A percentile compares a stretch with the other conserved stretches of the same genome.
Conservation (phyloP, 2,888 invertebrate genomes). For the Oxyteleia sp. region DNA sequence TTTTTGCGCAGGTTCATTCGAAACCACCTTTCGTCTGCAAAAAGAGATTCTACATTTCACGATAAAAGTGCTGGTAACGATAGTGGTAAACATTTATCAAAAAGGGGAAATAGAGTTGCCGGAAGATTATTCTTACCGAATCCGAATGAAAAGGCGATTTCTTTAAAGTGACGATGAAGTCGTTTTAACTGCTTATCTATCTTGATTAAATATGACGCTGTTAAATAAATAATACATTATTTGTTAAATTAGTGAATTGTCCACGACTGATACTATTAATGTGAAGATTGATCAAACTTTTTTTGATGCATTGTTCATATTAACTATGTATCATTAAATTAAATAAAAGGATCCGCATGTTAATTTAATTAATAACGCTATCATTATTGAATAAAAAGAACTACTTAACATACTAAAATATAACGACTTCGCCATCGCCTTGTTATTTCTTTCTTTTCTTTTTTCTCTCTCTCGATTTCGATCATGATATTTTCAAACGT, state of each 20-base stretch:
- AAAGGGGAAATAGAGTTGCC: constrained; percentile 25
- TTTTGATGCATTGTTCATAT: too few species aligned
- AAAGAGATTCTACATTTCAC: constrained; percentile 45
- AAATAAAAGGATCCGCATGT: too few species aligned
- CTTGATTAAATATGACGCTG: not conserved
- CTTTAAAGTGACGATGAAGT: not conserved
- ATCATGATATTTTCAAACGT: not conserved
- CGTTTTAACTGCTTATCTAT: constrained; percentile 2
- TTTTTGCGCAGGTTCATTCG: constrained; percentile 24
- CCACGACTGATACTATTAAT: too few species aligned
- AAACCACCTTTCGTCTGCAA: constrained; percentile 51
- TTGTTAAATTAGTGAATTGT: too few species aligned
- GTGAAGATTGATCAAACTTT: too few species aligned
- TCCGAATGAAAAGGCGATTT: constrained; percentile 50
- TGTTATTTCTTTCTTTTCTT: not conserved
- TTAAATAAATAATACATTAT: constrained; percentile 3
- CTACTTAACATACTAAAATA: not conserved
- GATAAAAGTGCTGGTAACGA: constrained; percentile 45
- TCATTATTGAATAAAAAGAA: not conserved
- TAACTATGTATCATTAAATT: not conserved
- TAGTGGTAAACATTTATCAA: constrained; percentile 55
- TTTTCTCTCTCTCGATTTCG: constrained; percentile 4
- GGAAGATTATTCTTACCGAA: constrained; percentile 1
- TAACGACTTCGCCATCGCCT: not conserved
- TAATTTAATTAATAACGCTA: not conserved